These are phyloP conservation scores for Caradrina kadenii DNA, from an alignment of 2,888 invertebrate species.

Conservation along the genomic window DNA sequence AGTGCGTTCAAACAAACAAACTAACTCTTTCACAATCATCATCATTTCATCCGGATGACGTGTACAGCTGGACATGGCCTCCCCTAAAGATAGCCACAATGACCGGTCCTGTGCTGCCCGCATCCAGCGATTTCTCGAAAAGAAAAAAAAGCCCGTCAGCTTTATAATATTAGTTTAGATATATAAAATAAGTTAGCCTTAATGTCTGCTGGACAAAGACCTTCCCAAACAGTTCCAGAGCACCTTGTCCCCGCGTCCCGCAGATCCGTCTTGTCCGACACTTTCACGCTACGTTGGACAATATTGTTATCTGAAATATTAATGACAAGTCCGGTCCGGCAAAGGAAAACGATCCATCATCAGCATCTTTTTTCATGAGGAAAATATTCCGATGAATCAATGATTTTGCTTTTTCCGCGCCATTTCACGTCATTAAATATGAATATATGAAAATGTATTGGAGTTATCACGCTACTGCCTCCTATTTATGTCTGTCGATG, in stretches of 20 bases:
- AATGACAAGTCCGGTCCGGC: constrained; percentile 24
- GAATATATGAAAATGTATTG: constrained; percentile 28
- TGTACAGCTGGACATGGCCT: too few relatives aligned
- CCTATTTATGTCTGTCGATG: neutral
- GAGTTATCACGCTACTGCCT: constrained; percentile 5
- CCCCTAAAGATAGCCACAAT: too few relatives aligned
- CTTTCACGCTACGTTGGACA: constrained; percentile 48
- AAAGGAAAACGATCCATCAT: constrained; percentile 40
- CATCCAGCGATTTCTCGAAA: too few relatives aligned
- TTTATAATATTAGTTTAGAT: too few relatives aligned
- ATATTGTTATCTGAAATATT: constrained; percentile 52
- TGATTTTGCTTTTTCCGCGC: constrained; percentile 8
- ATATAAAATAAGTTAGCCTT: neutral
- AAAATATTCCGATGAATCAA: constrained; percentile 33
- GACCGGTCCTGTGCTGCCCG: too few relatives aligned
- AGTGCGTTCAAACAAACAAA: too few relatives aligned
- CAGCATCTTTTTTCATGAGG: constrained; percentile 34
- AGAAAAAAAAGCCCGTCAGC: too few relatives aligned
- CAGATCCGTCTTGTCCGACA: constrained; percentile 29
- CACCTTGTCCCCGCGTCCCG: neutral
- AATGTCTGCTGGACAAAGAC: neutral
- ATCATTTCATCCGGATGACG: too few relatives aligned
- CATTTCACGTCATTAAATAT: constrained; percentile 35
- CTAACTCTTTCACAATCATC: too few relatives aligned
- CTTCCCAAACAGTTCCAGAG: neutral